Evolutionary conservation across 1,140 invertebrate species (phyloP), one percentile per base, ranked within the genome.

Genomic region (Stegodyphus dumicola): DNA sequence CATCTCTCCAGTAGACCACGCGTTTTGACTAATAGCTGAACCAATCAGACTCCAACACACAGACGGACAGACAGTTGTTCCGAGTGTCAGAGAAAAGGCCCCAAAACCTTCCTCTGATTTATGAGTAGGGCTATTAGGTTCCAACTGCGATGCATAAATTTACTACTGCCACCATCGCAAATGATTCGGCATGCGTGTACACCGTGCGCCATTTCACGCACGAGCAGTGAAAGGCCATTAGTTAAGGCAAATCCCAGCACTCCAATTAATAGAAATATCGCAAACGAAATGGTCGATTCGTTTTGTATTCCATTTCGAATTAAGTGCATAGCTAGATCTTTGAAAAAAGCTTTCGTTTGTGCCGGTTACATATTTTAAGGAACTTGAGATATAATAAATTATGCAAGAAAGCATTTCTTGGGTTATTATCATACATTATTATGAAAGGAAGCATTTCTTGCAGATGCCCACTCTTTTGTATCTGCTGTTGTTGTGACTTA

Each of bases 221-320:
- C 78, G 78, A 56, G 52, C 66, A 15, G 53, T 69, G 69, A 66
- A 81, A 81, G 49, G 78, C 78, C 78, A 81, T 81, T 81, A 81
- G 78, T 81, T 81, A 81, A 81, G 65, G 78, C 78, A 73, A 81
- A 52, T 79, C 66, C 66, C 52, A 70, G 70, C 69, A 73, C 78
- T 81, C 67, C 78, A 81, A 81, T 81, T 81, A 81, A 81, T 73
- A 53, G 69, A 73, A 79, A 81, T 73, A 81, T 81, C 56, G 78
- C 78, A 81, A 73, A 81, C 64, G 69, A 69, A 71, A 73, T 64
- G 67, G 33, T 65, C 66, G 66, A 67, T 67, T 67, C 66, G 66
- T 67, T 77, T 77, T 48, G n/a, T 33, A 33, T 33, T 33, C 33
- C 33, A 33, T 33, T 33, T 33, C 33, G 3, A 3, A 1, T 33